Base-by-base conservation (phyloP, 2,113 vertebrate genomes). In the Podiceps cristatus region DNA sequence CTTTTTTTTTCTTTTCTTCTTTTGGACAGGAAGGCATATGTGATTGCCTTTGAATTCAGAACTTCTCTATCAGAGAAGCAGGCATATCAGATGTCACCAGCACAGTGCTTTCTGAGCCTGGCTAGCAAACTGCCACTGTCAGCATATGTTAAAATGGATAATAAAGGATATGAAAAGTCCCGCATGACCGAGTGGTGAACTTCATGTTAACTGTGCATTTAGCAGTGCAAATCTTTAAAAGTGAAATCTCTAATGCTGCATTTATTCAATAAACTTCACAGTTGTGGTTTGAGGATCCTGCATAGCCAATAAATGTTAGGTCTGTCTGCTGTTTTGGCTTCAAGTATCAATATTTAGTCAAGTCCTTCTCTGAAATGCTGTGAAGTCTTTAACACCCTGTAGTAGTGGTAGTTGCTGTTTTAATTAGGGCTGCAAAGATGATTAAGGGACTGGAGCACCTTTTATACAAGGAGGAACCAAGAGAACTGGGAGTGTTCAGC, bases 151-250 rank as follows among this genome's bases (percentile, higher is more conserved):
- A 90, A 87, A 91, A 82, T 55, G 83, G 94, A 56, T 96, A 95
- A 93, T 88, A 94, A 93, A 96, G 90, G 90, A 80, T 94, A 73
- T 97, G 84, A 87, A 89, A 95, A 91, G 42, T 84, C 72, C 82
- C 96, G 73, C 82, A 8, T 96, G 95, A 95, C 85, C 10, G 18
- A 90, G 81, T 49, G 18, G 50, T 97, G 90, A 97, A 94, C 92
- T 97, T 97, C 44, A 56, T 13, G 12, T 85, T 95, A 88, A 90
- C 29, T 58, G 19, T 88, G 35, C 44, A 45, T 95, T 97, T 88
- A 88, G 44, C 64, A 62, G n/a, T 90, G 55, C 31, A 82, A 19
- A 83, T 95, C 87, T 94, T 93, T 73, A 76, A 64, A 90, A 88
- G 19, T 31, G 11, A 75, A 91, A 27, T 86, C 40, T 91, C 64